Percentiles rank a stretch among this genome's conserved stretches.
Conservation (phyloP, 2,797 vertebrate species). For the Alca torda region DNA sequence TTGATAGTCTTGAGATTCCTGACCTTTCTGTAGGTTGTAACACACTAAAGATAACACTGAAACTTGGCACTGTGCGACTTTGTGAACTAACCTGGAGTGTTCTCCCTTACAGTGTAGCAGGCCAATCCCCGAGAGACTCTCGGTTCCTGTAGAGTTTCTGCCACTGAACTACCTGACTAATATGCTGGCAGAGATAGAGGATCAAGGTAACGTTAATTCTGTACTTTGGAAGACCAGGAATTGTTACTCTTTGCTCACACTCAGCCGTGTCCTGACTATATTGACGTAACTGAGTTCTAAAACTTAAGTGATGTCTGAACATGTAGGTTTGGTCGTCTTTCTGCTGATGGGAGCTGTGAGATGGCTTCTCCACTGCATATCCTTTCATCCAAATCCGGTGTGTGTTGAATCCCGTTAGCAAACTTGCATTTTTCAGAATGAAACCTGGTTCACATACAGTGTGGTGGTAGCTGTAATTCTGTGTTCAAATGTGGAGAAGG, state of each 20-base stretch:
- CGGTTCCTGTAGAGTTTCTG: conserved; percentile 75
- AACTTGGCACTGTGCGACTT: neutral
- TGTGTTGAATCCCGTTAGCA: neutral
- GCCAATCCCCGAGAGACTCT: conserved; percentile 53
- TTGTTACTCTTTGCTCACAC: neutral
- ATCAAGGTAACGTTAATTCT: conserved; percentile 67
- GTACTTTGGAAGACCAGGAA: neutral
- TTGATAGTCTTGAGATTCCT: neutral
- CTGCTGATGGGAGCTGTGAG: neutral
- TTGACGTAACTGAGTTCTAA: neutral
- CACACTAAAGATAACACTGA: neutral
- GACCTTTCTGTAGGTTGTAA: neutral
- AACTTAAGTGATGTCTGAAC: neutral
- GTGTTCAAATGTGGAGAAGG: neutral
- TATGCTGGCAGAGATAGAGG: conserved; percentile 78
- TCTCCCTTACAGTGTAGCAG: conserved; percentile 67
- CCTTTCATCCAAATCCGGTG: neutral
- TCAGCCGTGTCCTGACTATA: neutral
- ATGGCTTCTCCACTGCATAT: neutral
- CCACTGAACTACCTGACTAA: conserved; percentile 83
- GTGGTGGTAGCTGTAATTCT: neutral
- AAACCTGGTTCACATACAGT: rapidly evolving
- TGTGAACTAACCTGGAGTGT: neutral
- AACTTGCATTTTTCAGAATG: neutral
- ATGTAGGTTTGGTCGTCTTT: rapidly evolving